Conservation (phyloP, 37 sponge, comb jelly and placozoan species). For the Aplysina aerophoba region DNA sequence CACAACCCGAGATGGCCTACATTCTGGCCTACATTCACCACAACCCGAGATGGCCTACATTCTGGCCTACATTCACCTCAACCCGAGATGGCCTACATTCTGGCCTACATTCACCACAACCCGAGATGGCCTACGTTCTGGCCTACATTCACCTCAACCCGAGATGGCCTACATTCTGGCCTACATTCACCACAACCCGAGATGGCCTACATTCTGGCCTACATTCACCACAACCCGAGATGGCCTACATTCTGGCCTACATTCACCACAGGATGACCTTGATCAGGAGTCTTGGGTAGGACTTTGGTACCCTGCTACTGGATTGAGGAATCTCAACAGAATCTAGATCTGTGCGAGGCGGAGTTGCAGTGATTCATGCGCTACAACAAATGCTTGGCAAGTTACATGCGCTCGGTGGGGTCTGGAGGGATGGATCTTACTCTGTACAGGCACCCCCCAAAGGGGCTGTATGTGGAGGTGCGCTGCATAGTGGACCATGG, state of each 20-base stretch:
- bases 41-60: too few relatives aligned
- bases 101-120: too few relatives aligned
- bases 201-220: too few relatives aligned
- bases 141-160: too few relatives aligned
- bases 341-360: constrained; percentile 80
- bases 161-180: too few relatives aligned
- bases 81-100: too few relatives aligned
- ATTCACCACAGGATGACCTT: constrained; percentile 68
- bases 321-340: constrained; percentile 73
- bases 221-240: too few relatives aligned
- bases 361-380: constrained; percentile 86
- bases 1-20: too few relatives aligned
- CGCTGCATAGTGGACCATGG: constrained; percentile 89
- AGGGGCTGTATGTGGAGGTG: constrained; percentile 85
- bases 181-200: too few relatives aligned
- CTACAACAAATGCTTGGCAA: constrained; percentile 82
- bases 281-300: constrained; percentile 81
- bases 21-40: too few relatives aligned
- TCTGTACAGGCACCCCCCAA: constrained; percentile 83
- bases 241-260: constrained; percentile 92
- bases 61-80: too few relatives aligned
- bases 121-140: too few relatives aligned
- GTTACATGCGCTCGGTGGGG: constrained; percentile 89
- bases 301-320: constrained; percentile 82
- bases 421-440: constrained; percentile 82